Evolutionary conservation across 1,140 invertebrate species (phyloP).

Genomic region (Drosophila virilis): DNA sequence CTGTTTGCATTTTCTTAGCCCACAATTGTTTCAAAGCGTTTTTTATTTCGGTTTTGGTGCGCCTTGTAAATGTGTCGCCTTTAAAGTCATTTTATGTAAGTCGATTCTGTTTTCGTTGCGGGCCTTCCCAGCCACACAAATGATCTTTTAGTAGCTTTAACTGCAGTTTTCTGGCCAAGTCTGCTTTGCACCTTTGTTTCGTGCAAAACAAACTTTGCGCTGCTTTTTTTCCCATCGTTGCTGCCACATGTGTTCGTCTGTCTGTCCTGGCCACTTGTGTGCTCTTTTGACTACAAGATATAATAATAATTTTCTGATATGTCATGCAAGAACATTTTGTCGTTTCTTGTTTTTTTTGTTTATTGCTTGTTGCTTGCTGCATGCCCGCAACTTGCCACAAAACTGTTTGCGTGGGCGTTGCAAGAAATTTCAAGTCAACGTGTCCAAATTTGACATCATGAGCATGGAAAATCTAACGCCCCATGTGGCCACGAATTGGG

Average conservation of each 20-base stretch:
- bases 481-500: slow-evolving; percentile 36
- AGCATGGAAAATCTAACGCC: slow-evolving; percentile 37
- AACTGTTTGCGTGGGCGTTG: slow-evolving; percentile 55
- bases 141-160: slow-evolving; percentile 59
- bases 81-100: slow-evolving; percentile 82
- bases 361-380: slow-evolving; percentile 23
- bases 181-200: slow-evolving; percentile 37
- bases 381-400: not conserved
- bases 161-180: slow-evolving; percentile 23
- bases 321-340: slow-evolving; percentile 64
- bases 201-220: slow-evolving; percentile 20
- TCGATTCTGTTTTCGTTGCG: slow-evolving; percentile 69
- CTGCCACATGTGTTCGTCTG: slow-evolving; percentile 15
- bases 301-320: slow-evolving; percentile 78
- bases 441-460: slow-evolving; percentile 50
- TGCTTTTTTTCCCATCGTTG: slow-evolving; percentile 62
- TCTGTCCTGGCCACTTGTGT: slow-evolving; percentile 63
- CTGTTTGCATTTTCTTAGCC: slow-evolving; percentile 59
- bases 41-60: slow-evolving; percentile 50
- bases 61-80: slow-evolving; percentile 79
- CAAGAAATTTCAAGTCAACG: slow-evolving; percentile 45
- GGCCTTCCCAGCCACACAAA: slow-evolving; percentile 57
- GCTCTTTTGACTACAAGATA: slow-evolving; percentile 67
- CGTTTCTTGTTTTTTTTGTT: not conserved
- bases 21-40: slow-evolving; percentile 66